Evolutionary conservation across 2,888 invertebrate species (phyloP), one percentile per base, ranked within the genome.

Genomic region (Dasysyrphus albostriatus): DNA sequence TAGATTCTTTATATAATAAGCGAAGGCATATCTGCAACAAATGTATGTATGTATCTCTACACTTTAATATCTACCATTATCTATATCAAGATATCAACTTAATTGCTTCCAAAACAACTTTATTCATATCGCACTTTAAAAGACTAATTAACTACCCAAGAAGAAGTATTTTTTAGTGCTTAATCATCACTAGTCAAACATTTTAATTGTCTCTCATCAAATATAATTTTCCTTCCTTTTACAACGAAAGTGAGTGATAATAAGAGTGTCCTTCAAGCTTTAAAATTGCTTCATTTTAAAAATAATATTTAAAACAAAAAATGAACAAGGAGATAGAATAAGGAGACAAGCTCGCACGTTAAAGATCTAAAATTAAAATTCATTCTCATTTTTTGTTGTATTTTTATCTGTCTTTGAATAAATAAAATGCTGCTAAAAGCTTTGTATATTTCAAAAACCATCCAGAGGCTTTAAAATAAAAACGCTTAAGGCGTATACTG

Each of bases 181-280:
- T 51, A 58, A 79, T 75, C 49, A 59, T 61, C 34, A 29, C 67
- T 39, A 49, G 29, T 58, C 49, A 81, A 75, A 49, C 59, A 34
- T 54, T 42, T 42, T 75, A 85, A 82, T 85, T 82, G 70, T 69
- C 69, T 70, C 54, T 73, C 82, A 63, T 78, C 65, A 77, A 82
- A 78, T 61, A 74, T 6, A 16, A 16, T 65, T 47, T 51, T 6
- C 39, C 42, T 34, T 54, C 24, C 8, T 54, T 47, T 67, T 19
- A 37, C 70, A 37, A 58, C 61, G 49, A 69, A 72, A 78, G n/a
- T 56, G 72, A 78, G n/a, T 56, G 72, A 78, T 72, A 58, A 87
- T 39, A 69, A 37, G n/a, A 19, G 73, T 67, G 78, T 72, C 87
- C 83, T 75, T 87, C 49, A 51, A 79, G 65, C 70, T 44, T 83